Conservation (phyloP, 2,113 vertebrate species). For the Crotophaga sulcirostris region DNA sequence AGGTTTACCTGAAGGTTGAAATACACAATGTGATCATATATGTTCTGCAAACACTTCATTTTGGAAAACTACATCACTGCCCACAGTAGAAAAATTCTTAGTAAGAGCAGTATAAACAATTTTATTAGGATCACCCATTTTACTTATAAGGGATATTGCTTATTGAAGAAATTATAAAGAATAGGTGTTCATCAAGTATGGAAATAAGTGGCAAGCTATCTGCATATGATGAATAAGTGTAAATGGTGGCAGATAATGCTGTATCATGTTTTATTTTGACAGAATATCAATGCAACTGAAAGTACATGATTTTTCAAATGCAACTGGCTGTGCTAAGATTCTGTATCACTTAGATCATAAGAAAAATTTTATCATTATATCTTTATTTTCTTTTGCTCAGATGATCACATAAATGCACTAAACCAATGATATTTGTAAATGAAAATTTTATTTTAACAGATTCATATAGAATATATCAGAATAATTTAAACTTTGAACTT, state of each 20-base stretch:
- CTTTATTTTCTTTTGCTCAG: neutral
- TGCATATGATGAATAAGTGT: neutral
- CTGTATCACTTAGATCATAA: neutral
- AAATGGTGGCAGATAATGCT: neutral
- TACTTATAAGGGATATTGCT: neutral
- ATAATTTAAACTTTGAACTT: neutral
- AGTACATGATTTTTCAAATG: neutral
- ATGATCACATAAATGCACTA: neutral
- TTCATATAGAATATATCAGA: neutral
- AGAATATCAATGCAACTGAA: neutral
- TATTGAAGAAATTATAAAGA: neutral
- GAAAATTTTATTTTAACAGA: neutral
- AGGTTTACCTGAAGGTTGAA: neutral
- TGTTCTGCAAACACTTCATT: accelerated
- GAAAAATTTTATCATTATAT: neutral
- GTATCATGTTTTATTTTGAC: neutral
- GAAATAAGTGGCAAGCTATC: neutral
- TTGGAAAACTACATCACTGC: neutral
- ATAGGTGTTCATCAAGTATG: neutral
- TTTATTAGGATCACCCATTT: neutral
- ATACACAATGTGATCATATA: neutral
- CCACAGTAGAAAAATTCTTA: neutral
- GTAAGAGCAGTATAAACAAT: neutral
- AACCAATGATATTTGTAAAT: neutral
- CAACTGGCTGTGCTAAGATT: neutral